Base-by-base conservation (phyloP, 2,888 invertebrate species). In the Pseudoips prasinana region DNA sequence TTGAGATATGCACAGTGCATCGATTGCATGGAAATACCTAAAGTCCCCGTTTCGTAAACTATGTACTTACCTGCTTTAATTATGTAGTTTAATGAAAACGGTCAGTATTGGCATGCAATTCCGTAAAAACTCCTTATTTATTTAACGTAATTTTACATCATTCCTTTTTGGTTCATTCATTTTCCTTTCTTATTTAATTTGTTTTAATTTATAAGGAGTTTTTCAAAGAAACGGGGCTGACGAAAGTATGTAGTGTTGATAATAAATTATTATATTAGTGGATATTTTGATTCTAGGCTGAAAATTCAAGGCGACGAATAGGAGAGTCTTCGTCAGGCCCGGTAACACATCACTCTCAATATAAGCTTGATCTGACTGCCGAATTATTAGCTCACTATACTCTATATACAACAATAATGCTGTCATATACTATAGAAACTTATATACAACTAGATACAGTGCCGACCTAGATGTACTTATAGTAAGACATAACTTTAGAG, bases 291-390 rank as follows among this genome's bases (percentile, higher is more conserved):
- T 70, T 70, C 68, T 70, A 70, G 69, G 68, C 69, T 58, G 69
- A 70, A 56, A 70, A 64, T 69, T 67, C 68, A 69, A 69, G 69
- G 69, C 69, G 69, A 63, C 65, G 69, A 62, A 68, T 60, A 60
- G 61, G 69, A 47, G 69, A 70, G 58, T 61, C 69, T 61, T 70
- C 69, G 68, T 70, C 69, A 70, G 69, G 60, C 67, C 69, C 69
- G 69, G 69, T 70, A 70, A 69, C 69, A 42, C 57, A 60, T 42
- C 51, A 61, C 52, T 56, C 50, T 55, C 49, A 51, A 58, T 59
- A 38, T 54, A 46, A 50, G 69, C 69, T 69, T 69, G 45, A 49
- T 41, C 38, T 55, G 46, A 55, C 39, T 50, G 55, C 51, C 45
- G 52, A 45, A 38, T 43, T 49, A 51, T 64, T 59, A 54, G 63